phyloP scores from a whole-genome alignment of 2,797 vertebrate species.

The Serranus cabrilla region DNA sequence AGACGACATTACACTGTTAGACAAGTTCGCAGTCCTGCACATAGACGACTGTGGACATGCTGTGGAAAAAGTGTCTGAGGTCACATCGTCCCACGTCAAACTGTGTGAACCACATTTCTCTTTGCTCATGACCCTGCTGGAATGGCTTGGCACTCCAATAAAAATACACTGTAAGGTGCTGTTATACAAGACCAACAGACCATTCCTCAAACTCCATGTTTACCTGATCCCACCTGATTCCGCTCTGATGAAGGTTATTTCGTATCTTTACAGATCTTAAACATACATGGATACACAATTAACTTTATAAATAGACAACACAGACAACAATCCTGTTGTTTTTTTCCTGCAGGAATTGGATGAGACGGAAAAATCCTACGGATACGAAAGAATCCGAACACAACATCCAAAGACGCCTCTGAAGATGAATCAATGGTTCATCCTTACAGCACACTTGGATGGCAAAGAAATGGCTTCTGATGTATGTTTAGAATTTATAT shows the following conservation, averaged over 20 bases:
- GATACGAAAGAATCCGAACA: too few species aligned
- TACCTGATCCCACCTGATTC: conserved; percentile 36
- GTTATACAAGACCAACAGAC: conserved; percentile 7
- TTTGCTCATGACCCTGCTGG: not conserved
- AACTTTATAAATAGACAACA: not conserved
- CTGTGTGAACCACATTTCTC: conserved; percentile 27
- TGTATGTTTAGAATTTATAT: too few species aligned
- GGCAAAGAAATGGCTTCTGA: too few species aligned
- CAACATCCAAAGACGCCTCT: too few species aligned
- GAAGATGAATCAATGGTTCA: too few species aligned
- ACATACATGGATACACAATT: too few species aligned
- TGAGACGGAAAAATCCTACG: too few species aligned
- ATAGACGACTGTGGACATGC: conserved; percentile 37
- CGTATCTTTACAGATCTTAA: not conserved
- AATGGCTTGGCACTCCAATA: rapidly evolving
- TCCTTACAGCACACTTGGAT: too few species aligned
- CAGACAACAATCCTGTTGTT: not conserved
- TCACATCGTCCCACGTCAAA: conserved; percentile 41
- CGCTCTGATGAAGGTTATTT: conserved; percentile 27
- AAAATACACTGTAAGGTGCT: conserved; percentile 15
- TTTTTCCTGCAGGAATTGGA: too few species aligned
- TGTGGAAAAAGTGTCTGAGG: conserved; percentile 23
- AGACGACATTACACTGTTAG: conserved; percentile 1
- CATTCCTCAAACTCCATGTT: conserved; percentile 40
- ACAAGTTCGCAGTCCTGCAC: conserved; percentile 41